A percentile compares a stretch with the other conserved stretches of the same genome.
phyloP scores from a whole-genome alignment of 2,888 invertebrate genomes.

The Sericinus montela region DNA sequence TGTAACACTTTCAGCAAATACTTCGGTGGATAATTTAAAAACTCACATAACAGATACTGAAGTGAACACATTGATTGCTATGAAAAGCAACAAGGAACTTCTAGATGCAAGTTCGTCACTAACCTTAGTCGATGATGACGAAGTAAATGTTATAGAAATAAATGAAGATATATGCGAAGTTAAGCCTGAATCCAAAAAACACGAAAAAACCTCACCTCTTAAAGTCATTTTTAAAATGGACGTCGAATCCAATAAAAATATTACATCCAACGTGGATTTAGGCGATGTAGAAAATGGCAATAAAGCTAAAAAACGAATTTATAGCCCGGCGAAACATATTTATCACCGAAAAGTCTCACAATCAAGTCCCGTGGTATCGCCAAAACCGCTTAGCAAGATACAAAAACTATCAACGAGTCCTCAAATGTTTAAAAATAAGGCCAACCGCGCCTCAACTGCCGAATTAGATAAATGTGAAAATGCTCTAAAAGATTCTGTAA shows the following conservation, averaged over 20 bases:
- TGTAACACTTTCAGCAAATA: slow-evolving; percentile 32
- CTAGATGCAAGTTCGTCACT: slow-evolving; percentile 50
- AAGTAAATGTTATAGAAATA: slow-evolving; percentile 24
- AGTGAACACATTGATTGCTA: slow-evolving; percentile 54
- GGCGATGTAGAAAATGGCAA: slow-evolving; percentile 25
- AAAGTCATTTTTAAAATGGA: slow-evolving; percentile 36
- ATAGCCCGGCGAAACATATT: slow-evolving; percentile 35
- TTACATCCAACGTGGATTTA: slow-evolving; percentile 31
- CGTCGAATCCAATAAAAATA: slow-evolving; percentile 20
- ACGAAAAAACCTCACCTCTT: slow-evolving; percentile 27
- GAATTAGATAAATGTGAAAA: not conserved
- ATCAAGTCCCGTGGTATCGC: slow-evolving; percentile 40
- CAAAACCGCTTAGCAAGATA: slow-evolving; percentile 52
- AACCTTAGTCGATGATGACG: slow-evolving; percentile 54
- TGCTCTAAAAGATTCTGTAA: not conserved
- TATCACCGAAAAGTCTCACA: slow-evolving; percentile 22
- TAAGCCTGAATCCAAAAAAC: slow-evolving; percentile 1
- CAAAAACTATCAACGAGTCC: slow-evolving; percentile 45
- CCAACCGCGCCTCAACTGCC: not conserved
- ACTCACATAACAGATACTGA: slow-evolving; percentile 37
- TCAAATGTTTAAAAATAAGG: not conserved
- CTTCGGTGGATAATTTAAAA: slow-evolving; percentile 24
- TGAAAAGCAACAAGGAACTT: slow-evolving; percentile 54
- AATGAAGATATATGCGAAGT: slow-evolving; percentile 24
- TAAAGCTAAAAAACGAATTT: slow-evolving; percentile 45